These are phyloP conservation scores for Trematomus bernacchii DNA, from an alignment of 2,797 vertebrate species.

Conservation along the genomic window DNA sequence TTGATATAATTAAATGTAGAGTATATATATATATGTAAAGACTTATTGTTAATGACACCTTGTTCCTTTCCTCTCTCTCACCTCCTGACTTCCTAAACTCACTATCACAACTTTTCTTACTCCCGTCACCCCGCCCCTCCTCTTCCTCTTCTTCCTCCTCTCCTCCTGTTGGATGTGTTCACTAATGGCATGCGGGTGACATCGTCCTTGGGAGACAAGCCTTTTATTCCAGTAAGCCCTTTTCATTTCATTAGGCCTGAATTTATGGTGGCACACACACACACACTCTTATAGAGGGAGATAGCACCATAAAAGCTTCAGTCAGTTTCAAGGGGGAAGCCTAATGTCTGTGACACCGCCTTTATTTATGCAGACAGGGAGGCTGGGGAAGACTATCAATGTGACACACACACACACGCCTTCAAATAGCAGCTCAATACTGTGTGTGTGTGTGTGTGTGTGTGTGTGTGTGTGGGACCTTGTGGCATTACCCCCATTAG, in stretches of 20 bases:
- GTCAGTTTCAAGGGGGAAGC: conserved; percentile 67
- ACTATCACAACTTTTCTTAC: too few species aligned
- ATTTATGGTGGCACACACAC: conserved; percentile 64
- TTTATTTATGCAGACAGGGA: conserved; percentile 55
- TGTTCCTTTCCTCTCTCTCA: neutral
- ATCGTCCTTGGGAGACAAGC: conserved; percentile 81
- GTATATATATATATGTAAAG: neutral
- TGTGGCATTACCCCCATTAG: conserved; percentile 52
- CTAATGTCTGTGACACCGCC: conserved; percentile 65
- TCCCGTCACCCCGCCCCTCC: neutral
- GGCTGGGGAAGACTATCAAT: conserved; percentile 66
- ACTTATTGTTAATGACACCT: neutral
- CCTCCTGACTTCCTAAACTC: neutral
- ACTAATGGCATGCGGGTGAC: conserved; percentile 70
- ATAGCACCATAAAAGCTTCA: conserved; percentile 66
- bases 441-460: neutral
- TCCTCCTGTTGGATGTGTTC: conserved; percentile 47
- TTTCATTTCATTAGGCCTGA: conserved; percentile 81
- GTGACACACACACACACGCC: conserved; percentile 25
- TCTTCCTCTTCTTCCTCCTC: neutral
- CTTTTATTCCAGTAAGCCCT: conserved; percentile 82
- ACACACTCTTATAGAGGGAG: conserved; percentile 58
- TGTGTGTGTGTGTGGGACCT: conserved; percentile 42
- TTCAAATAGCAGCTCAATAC: too few species aligned
- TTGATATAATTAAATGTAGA: neutral